Evolutionary conservation across 2,888 invertebrate species (phyloP), one percentile per base, ranked within the genome.

Genomic region (Aspidiotus destructor): DNA sequence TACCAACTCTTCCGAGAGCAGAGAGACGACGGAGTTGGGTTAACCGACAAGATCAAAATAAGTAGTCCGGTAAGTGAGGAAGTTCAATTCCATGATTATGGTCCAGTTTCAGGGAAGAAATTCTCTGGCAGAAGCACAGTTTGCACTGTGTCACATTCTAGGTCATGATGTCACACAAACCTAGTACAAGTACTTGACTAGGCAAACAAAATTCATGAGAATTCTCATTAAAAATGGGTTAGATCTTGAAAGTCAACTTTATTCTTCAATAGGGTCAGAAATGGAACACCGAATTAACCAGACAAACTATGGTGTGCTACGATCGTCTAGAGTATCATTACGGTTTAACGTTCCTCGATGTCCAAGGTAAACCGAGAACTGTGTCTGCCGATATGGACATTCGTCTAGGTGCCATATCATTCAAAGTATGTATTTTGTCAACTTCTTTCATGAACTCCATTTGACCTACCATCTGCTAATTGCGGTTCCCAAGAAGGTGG

Each of bases 361-460:
- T 41, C 10, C 48, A 54, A 42, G 44, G 53, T 13, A 16, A 40
- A 7, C 40, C 41, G 17, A 60, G 61, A 61, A 53, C 52, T 10
- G 60, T 55, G 15, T 41, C n/a, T 16, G n/a, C 60, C 17, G 61
- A 68, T 61, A 41, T 68, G n/a, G 61, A 68, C 41, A 8, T 61
- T 16, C 10, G 55, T 61, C 28, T 60, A 15, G 41, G 28, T 9
- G 54, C 60, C 5, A 7, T 68, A 2, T 7, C 60, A 1, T 52
- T 52, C 17, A 60, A 60, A 28, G 68, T 68, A 54, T 0, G 57
- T 65, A 2, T n/a, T 62, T 62, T 62, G n/a, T 41, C 40, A 3
- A 10, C 10, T 57, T 57, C 2, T 28, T 28, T 28, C 5, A 5
- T 3, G 28, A 28, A 15, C 52, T 52, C 52, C 5, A 28, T 28